A percentile compares a stretch with the other conserved stretches of the same genome.
Conservation (phyloP, 2,797 vertebrate genomes). For the Arrhamphus sclerolepis region DNA sequence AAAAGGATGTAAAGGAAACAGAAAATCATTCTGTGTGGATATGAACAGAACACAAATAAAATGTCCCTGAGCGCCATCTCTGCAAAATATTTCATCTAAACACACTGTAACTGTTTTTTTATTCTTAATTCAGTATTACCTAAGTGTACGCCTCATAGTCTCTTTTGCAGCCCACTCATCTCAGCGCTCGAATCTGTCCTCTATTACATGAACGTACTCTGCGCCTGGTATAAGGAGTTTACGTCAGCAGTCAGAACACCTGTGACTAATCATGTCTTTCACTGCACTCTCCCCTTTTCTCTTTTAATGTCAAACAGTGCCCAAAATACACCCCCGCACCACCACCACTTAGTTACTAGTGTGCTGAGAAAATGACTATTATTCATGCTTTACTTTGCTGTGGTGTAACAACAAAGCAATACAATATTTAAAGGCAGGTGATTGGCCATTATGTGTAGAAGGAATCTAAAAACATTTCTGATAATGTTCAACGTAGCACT, state of each 20-base stretch:
- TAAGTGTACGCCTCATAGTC: conserved; percentile 38
- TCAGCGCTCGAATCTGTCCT: conserved; percentile 50
- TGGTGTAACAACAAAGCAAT: conserved; percentile 29
- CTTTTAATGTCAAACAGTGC: conserved; percentile 66
- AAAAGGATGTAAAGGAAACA: conserved; percentile 5
- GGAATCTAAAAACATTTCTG: conserved; percentile 21
- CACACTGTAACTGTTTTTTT: conserved; percentile 7
- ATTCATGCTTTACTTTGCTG: conserved; percentile 53
- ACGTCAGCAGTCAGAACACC: conserved; percentile 66
- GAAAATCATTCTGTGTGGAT: not conserved
- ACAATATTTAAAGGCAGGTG: conserved; percentile 4
- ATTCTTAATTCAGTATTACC: conserved; percentile 30
- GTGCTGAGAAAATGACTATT: conserved; percentile 56
- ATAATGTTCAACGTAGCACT: conserved; percentile 1
- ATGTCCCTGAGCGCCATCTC: conserved; percentile 5
- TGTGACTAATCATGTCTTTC: conserved; percentile 72
- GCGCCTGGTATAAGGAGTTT: conserved; percentile 52
- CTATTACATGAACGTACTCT: conserved; percentile 38
- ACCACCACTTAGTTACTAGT: conserved; percentile 60
- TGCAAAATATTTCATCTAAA: conserved; percentile 17
- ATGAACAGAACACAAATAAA: conserved; percentile 14
- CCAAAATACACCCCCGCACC: conserved; percentile 65
- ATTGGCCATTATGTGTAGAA: conserved; percentile 41
- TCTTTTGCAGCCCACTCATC: conserved; percentile 57
- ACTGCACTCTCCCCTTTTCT: conserved; percentile 58